A percentile compares a stretch with the other conserved stretches of the same genome.
Conservation (phyloP, 2,797 vertebrate genomes). For the Phataginus tetradactyla region DNA sequence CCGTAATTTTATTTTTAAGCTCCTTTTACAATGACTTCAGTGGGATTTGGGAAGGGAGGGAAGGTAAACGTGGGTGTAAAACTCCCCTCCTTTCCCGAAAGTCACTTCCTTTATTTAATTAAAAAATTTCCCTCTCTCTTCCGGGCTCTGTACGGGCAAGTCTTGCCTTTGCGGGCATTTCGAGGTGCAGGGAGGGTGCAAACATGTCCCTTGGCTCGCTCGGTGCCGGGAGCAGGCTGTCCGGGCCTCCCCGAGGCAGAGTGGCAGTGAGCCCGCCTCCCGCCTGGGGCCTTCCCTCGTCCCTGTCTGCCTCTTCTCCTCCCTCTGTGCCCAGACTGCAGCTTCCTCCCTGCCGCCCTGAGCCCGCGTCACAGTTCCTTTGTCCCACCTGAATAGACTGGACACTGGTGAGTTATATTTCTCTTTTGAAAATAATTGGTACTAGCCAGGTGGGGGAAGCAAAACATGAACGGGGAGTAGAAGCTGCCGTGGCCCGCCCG, state of each 20-base stretch:
- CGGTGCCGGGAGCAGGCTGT: neutral
- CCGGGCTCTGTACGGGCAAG: neutral
- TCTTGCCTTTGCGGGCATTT: neutral
- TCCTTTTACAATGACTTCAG: neutral
- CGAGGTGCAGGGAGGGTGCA: neutral
- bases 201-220: neutral
- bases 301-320: neutral
- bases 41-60: neutral
- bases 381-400: neutral
- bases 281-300: fast-evolving
- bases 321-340: neutral
- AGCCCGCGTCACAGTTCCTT: neutral
- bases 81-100: neutral
- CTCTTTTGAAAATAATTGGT: conserved; percentile 57
- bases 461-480: fast-evolving
- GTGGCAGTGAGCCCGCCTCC: neutral
- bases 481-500: neutral
- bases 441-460: neutral
- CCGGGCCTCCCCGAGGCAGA: neutral
- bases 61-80: neutral
- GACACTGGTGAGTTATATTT: neutral
- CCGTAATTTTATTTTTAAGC: neutral
- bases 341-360: fast-evolving
- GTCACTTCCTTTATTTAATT: neutral
- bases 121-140: neutral